Percentiles rank a stretch among this genome's conserved stretches.
Evolutionary conservation across 2,888 invertebrate genomes (phyloP).

Genomic region (Mayetiola destructor): DNA sequence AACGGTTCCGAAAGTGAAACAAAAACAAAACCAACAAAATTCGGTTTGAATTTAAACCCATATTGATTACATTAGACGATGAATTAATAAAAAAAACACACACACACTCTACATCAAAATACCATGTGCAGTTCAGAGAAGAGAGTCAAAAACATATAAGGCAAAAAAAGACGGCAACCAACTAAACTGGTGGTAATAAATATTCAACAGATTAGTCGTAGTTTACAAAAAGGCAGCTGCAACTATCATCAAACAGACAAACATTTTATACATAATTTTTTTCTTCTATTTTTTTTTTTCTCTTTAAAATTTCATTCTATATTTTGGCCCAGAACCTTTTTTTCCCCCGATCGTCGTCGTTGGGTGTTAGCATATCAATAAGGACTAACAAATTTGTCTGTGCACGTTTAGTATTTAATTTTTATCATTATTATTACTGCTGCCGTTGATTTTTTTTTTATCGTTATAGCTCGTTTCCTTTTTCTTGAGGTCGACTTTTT

Average conservation of each 20-base stretch:
- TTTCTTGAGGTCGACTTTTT: neutral
- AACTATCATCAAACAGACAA: slow-evolving; percentile 6
- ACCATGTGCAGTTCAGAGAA: neutral
- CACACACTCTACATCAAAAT: neutral
- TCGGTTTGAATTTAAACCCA: slow-evolving; percentile 2
- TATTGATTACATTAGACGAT: neutral
- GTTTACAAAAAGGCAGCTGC: slow-evolving; percentile 11
- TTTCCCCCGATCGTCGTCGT: neutral
- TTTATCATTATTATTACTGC: slow-evolving; percentile 10
- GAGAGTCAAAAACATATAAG: neutral
- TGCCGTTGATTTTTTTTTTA: neutral
- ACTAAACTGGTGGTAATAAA: slow-evolving; percentile 13
- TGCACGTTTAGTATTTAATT: neutral
- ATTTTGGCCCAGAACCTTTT: too few relatives aligned
- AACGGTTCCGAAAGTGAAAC: too few relatives aligned
- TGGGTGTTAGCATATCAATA: neutral
- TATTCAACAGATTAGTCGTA: slow-evolving; percentile 11
- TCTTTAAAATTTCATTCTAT: too few relatives aligned
- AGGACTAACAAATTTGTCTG: neutral
- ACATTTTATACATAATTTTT: neutral
- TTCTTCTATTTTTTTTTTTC: neutral
- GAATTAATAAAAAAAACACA: neutral
- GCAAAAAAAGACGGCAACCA: neutral
- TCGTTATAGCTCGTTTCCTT: neutral
- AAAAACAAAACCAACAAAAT: too few relatives aligned